Conservation (phyloP, 2,113 vertebrate species). For the Aspiorhynchus laticeps region DNA sequence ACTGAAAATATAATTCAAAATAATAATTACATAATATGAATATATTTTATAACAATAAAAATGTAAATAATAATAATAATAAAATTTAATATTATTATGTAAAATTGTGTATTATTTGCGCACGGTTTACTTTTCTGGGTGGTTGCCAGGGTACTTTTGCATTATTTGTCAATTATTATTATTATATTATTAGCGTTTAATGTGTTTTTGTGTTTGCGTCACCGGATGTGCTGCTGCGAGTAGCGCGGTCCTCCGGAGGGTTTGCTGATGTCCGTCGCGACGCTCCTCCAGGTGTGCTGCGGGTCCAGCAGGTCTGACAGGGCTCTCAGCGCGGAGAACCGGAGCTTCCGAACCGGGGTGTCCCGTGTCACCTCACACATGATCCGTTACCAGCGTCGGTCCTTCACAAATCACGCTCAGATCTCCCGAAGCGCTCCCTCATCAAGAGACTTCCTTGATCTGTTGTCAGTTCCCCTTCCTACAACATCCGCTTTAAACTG, state of each 20-base stretch:
- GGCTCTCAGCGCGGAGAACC: slow-evolving; percentile 72
- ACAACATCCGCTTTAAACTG: slow-evolving; percentile 1
- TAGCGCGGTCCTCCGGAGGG: slow-evolving; percentile 83
- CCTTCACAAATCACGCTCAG: not conserved
- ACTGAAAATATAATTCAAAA: too few species aligned
- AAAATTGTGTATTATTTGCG: too few species aligned
- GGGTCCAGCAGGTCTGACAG: slow-evolving; percentile 89
- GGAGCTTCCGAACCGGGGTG: slow-evolving; percentile 82
- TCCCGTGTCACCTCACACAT: slow-evolving; percentile 80
- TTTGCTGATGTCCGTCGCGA: slow-evolving; percentile 80
- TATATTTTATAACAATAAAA: too few species aligned
- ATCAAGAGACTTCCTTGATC: slow-evolving; percentile 64
- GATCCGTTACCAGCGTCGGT: not conserved
- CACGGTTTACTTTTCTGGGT: too few species aligned
- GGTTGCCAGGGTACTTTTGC: too few species aligned
- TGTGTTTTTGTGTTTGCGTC: too few species aligned
- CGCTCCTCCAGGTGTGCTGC: slow-evolving; percentile 86
- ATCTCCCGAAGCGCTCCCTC: not conserved
- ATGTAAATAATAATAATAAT: too few species aligned
- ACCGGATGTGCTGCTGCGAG: slow-evolving; percentile 80
- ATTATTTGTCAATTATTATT: too few species aligned
- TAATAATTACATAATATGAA: too few species aligned
- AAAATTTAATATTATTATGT: too few species aligned
- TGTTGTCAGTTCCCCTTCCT: slow-evolving; percentile 44
- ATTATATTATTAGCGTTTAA: too few species aligned